Conservation (phyloP, 2,888 invertebrate species). For the Agapostemon virescens region DNA sequence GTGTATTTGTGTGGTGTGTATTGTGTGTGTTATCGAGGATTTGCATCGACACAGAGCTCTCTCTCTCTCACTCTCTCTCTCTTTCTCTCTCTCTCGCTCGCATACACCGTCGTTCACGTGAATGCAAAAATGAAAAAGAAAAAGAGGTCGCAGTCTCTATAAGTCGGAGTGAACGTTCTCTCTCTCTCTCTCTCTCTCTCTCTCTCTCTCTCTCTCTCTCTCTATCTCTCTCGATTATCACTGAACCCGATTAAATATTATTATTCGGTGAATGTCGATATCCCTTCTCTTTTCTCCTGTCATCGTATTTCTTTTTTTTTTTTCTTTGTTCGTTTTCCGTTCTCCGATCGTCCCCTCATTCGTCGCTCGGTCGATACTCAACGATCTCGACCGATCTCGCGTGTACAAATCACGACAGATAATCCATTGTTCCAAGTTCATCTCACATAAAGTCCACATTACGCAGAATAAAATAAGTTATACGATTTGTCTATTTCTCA, state of each 20-base stretch:
- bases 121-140: slow-evolving; percentile 39
- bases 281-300: slow-evolving; percentile 57
- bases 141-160: slow-evolving; percentile 54
- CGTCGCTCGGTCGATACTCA: slow-evolving; percentile 47
- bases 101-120: slow-evolving; percentile 40
- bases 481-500: slow-evolving; percentile 73
- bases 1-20: no score
- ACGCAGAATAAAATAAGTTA: slow-evolving; percentile 78
- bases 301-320: background rate
- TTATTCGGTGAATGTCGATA: slow-evolving; percentile 49
- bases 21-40: slow-evolving; percentile 40
- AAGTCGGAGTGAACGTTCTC: slow-evolving; percentile 44
- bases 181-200: slow-evolving; percentile 16
- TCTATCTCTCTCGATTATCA: slow-evolving; percentile 34
- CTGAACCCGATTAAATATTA: slow-evolving; percentile 28
- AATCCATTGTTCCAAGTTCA: slow-evolving; percentile 66
- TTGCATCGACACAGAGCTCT: slow-evolving; percentile 28
- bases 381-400: slow-evolving; percentile 55
- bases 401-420: slow-evolving; percentile 69
- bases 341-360: slow-evolving; percentile 37
- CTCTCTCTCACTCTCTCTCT: background rate
- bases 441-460: slow-evolving; percentile 73
- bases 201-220: slow-evolving; percentile 29
- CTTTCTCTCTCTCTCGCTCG: background rate
- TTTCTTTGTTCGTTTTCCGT: no score